Base-by-base conservation (phyloP, 2,113 vertebrate genomes). In the Malurus alboscapulatus region DNA sequence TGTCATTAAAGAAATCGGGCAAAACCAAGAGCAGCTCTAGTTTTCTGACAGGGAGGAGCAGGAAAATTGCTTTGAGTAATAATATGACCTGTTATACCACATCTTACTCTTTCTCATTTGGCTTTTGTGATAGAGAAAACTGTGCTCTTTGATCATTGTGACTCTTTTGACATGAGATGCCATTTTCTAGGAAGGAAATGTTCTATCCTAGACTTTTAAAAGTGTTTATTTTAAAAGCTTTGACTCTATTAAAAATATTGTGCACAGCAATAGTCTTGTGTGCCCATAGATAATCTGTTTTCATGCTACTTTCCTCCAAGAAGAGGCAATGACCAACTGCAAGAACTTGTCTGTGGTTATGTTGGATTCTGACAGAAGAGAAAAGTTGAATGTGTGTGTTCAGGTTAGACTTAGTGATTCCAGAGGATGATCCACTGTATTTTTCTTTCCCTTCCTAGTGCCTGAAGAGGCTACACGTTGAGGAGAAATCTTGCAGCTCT, bases 381-480 rank as follows among this genome's bases (percentile, higher is more conserved):
- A 58, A 80, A 55, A 75, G 30, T 27, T 88, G 78, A 32, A 40
- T 83, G 8, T 40, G 22, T 27, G 14, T 86, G 45, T 83, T 87
- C 38, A 73, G 47, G 61, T 92, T 44, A 80, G 78, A 81, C 42
- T 63, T 79, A 20, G 11, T 77, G 11, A n/a, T 87, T 87, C 38
- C 50, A 65, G 45, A 83, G 40, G 29, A n/a, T 59, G 69, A 65
- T 10, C 7, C 34, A 29, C 32, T 34, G 19, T 87, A 57, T 68
- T 68, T 78, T 76, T 76, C 24, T 76, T 78, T 88, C n/a, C 87
- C 9, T 76, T 95, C 67, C 17, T 63, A 97, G 96, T 72, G 92
- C 79, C 29, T 94, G 80, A 97, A 96, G 90, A 94, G 90, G 74
- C 86, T 90, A 14, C 95, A 93, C 48, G 67, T 93, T 55, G 95